phyloP scores from a whole-genome alignment of 2,797 vertebrate genomes.

The Threskiornis aethiopicus region DNA sequence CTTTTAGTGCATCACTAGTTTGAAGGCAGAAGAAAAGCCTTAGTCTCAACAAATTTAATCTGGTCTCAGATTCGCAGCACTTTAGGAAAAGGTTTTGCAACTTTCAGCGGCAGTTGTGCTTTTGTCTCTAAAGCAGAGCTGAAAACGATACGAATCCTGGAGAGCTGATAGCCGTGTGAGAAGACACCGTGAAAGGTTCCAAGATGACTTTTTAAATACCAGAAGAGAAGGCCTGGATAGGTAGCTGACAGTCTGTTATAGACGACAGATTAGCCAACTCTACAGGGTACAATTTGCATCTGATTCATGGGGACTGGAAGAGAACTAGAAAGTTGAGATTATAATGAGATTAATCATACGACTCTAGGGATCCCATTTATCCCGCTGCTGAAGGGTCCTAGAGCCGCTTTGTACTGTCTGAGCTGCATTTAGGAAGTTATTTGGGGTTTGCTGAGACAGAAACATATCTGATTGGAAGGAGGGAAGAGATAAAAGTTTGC shows the following conservation, averaged over 20 bases:
- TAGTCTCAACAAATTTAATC: background rate
- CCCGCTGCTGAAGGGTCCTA: background rate
- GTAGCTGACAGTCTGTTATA: background rate
- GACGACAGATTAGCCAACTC: background rate
- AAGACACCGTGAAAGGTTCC: background rate
- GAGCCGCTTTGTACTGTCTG: background rate
- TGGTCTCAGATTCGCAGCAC: background rate
- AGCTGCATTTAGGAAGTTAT: background rate
- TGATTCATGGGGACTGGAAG: constrained; percentile 10
- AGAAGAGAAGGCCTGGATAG: background rate
- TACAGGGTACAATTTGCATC: background rate
- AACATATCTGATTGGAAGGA: background rate
- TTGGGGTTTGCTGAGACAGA: background rate
- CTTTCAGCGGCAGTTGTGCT: background rate
- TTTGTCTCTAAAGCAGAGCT: background rate
- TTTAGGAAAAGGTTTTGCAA: background rate
- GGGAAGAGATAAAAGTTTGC: constrained; percentile 4
- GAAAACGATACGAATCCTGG: background rate
- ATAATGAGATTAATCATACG: background rate
- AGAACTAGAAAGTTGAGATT: background rate
- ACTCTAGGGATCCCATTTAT: background rate
- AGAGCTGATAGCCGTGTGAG: background rate
- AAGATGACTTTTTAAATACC: background rate
- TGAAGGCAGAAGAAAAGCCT: background rate
- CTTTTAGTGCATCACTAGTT: background rate